Evolutionary conservation across 37 sponge, comb jelly and placozoan species (phyloP).

Genomic region (Corticium candelabrum): DNA sequence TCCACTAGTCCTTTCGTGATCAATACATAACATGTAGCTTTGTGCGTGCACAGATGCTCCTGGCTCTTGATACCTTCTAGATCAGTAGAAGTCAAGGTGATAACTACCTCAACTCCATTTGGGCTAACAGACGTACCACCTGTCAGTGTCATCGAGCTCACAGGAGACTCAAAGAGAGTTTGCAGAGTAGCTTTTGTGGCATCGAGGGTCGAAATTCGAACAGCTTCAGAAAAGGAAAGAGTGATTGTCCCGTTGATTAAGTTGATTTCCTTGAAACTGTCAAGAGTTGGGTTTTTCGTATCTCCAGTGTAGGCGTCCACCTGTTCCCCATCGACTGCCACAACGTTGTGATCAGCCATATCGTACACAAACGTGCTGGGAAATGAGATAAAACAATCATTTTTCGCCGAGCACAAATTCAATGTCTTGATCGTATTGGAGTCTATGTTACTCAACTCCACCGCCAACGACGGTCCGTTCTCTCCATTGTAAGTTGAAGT

Average conservation of each 20-base stretch:
- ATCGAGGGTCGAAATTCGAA: constrained; percentile 38
- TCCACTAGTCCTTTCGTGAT: constrained; percentile 21
- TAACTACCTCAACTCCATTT: background rate
- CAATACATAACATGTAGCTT: constrained; percentile 14
- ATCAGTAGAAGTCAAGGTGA: constrained; percentile 6
- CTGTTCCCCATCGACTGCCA: constrained; percentile 12
- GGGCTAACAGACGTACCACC: background rate
- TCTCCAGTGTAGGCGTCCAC: constrained; percentile 32
- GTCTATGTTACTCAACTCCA: background rate
- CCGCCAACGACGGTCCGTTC: background rate
- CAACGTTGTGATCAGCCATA: constrained; percentile 44
- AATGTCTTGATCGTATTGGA: background rate
- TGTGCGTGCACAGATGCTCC: constrained; percentile 17
- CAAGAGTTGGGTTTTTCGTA: constrained; percentile 34
- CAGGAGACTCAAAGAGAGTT: constrained; percentile 18
- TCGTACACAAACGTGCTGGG: constrained; percentile 48
- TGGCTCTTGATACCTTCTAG: constrained; percentile 7
- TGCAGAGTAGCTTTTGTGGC: constrained; percentile 37
- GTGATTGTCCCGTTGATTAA: constrained; percentile 39
- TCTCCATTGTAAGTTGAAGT: background rate
- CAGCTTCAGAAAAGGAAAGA: constrained; percentile 66
- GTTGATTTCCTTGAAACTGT: constrained; percentile 41
- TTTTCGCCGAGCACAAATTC: constrained; percentile 37
- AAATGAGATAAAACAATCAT: constrained; percentile 62
- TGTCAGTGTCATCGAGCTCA: background rate